These are phyloP conservation scores for Eptatretus atami DNA, from an alignment of 2,797 vertebrate genomes.

Conservation along the genomic window DNA sequence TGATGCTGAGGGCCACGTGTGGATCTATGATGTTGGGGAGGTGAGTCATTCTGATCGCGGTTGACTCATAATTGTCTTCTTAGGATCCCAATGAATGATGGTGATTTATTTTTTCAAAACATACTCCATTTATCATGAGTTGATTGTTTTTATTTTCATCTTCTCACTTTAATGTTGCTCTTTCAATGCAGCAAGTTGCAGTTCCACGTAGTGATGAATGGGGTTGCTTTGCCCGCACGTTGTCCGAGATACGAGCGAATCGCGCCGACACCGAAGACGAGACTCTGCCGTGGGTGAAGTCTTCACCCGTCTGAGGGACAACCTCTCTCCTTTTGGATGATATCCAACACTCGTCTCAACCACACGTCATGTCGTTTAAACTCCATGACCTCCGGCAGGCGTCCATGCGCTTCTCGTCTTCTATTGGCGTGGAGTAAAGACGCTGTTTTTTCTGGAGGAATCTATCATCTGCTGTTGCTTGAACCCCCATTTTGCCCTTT, in stretches of 20 bases:
- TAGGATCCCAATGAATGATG: too few species aligned
- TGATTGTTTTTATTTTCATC: too few species aligned
- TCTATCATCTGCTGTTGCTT: too few species aligned
- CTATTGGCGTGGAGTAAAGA: too few species aligned
- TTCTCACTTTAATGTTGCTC: conserved; percentile 3
- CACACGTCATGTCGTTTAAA: background rate
- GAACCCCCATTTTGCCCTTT: too few species aligned
- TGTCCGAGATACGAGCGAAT: conserved; percentile 74
- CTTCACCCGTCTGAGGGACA: conserved; percentile 10
- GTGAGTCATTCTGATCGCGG: conserved; percentile 17
- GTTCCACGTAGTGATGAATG: conserved; percentile 55
- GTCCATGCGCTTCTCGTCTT: too few species aligned
- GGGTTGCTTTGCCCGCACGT: conserved; percentile 43
- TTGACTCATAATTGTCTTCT: too few species aligned
- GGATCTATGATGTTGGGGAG: conserved; percentile 94
- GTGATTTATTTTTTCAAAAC: too few species aligned
- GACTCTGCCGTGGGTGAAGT: conserved; percentile 34
- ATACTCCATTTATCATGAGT: too few species aligned
- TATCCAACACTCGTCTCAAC: background rate
- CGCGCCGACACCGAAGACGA: conserved; percentile 63
- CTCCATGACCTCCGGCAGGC: background rate
- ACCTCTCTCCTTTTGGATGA: background rate
- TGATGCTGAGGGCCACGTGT: conserved; percentile 73
- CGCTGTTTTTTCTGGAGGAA: too few species aligned
- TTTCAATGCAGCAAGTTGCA: conserved; percentile 27